phyloP scores from a whole-genome alignment of 92 coral and sea anemone species.

The Anthopleura xanthogrammica region DNA sequence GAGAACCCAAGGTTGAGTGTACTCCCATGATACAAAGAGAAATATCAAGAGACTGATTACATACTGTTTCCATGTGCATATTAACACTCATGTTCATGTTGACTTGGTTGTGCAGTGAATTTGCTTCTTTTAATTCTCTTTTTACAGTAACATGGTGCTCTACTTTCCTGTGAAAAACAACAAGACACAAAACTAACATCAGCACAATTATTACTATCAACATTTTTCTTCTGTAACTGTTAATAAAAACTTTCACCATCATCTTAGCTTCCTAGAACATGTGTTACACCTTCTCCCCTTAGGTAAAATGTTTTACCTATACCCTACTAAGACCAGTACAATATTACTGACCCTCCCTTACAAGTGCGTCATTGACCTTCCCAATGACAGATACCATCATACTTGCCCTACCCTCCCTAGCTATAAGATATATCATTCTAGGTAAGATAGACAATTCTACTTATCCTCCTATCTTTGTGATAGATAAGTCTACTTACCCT shows the following conservation, averaged over 20 bases:
- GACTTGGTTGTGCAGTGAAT: slow-evolving; percentile 61
- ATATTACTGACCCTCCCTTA: background rate
- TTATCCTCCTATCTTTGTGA: background rate
- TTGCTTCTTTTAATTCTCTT: slow-evolving; percentile 78
- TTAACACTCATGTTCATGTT: slow-evolving; percentile 74
- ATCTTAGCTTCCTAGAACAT: background rate
- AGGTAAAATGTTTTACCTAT: too few relatives aligned
- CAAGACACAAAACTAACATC: background rate
- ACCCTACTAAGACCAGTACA: background rate
- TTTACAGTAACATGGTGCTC: slow-evolving; percentile 93
- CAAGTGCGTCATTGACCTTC: background rate
- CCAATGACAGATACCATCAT: too few relatives aligned
- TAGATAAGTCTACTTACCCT: background rate
- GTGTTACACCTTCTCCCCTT: too few relatives aligned
- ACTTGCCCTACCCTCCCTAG: too few relatives aligned
- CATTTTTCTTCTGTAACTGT: background rate
- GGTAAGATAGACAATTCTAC: background rate
- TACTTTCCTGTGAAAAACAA: slow-evolving; percentile 68
- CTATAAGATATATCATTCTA: too few relatives aligned
- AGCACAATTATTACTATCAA: background rate
- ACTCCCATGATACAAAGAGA: background rate
- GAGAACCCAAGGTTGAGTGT: too few relatives aligned
- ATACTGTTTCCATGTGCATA: slow-evolving; percentile 83
- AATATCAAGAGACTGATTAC: slow-evolving; percentile 8
- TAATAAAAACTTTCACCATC: background rate